These are phyloP conservation scores for Drosophila mimetica DNA, from an alignment of 2,888 invertebrate species.

Conservation along the genomic window DNA sequence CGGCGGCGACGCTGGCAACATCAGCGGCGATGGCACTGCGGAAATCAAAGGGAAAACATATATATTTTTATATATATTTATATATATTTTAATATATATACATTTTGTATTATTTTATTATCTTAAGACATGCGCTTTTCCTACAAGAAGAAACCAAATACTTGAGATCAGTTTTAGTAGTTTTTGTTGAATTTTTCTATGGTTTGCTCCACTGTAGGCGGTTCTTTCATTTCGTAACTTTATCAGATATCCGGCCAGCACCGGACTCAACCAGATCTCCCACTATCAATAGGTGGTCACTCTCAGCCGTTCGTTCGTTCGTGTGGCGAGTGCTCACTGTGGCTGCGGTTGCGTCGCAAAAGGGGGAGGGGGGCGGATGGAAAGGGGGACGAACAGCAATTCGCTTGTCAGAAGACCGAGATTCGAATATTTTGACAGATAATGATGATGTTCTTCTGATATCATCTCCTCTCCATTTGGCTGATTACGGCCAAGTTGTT, in stretches of 20 bases:
- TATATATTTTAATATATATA: too few species aligned
- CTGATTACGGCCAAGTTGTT: conserved; percentile 13
- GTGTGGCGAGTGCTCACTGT: conserved; percentile 15
- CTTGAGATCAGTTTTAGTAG: too few species aligned
- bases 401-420: not conserved
- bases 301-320: too few species aligned
- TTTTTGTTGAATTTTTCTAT: too few species aligned
- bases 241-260: conserved; percentile 1
- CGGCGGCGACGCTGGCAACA: conserved; percentile 42
- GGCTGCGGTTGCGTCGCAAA: too few species aligned
- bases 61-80: too few species aligned
- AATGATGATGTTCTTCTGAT: conserved; percentile 11
- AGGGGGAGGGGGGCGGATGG: not conserved
- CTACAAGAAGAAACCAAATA: too few species aligned
- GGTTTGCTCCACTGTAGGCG: conserved; percentile 2
- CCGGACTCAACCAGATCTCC: conserved; percentile 38
- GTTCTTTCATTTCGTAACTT: not conserved
- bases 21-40: conserved; percentile 34
- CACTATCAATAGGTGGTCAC: not conserved
- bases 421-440: conserved; percentile 2
- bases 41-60: not conserved
- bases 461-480: conserved; percentile 22
- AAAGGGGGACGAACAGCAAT: not conserved
- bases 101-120: too few species aligned
- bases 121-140: too few species aligned